phyloP scores from a whole-genome alignment of 2,888 invertebrate genomes.

The Vandiemenella viatica region DNA sequence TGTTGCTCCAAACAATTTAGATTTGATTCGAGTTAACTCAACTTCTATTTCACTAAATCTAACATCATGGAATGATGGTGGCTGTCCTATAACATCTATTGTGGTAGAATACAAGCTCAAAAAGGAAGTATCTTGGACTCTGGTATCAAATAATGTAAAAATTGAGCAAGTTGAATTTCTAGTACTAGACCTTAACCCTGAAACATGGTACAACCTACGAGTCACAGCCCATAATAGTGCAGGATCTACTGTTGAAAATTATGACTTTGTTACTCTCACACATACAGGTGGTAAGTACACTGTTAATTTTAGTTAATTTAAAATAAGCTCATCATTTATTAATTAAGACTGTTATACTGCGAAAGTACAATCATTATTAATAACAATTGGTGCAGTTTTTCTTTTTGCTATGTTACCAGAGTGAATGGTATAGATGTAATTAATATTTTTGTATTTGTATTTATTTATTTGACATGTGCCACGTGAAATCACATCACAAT shows the following conservation, averaged over 20 bases:
- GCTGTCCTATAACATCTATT: conserved; percentile 28
- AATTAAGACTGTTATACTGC: too few relatives aligned
- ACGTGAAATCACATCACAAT: too few relatives aligned
- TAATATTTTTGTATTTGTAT: too few relatives aligned
- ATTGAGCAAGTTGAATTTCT: conserved; percentile 20
- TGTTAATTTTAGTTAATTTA: too few relatives aligned
- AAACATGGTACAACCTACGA: conserved; percentile 22
- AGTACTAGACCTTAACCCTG: conserved; percentile 20
- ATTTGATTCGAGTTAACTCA: conserved; percentile 26
- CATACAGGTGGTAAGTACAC: conserved; percentile 20
- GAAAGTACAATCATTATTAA: too few relatives aligned
- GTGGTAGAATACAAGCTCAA: conserved; percentile 25
- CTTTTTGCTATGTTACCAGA: too few relatives aligned
- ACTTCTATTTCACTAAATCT: conserved; percentile 29
- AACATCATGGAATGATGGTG: conserved; percentile 27
- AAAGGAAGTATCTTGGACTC: conserved; percentile 16
- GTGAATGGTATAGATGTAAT: too few relatives aligned
- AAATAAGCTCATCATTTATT: too few relatives aligned
- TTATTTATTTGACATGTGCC: too few relatives aligned
- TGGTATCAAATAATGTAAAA: conserved; percentile 20
- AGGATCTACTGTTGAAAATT: conserved; percentile 22
- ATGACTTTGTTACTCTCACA: conserved; percentile 22
- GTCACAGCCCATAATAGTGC: conserved; percentile 22
- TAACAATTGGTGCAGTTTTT: too few relatives aligned
- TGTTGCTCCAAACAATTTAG: conserved; percentile 26